Base-by-base conservation (phyloP, 1,140 invertebrate species). In the Subanguina moxae region DNA sequence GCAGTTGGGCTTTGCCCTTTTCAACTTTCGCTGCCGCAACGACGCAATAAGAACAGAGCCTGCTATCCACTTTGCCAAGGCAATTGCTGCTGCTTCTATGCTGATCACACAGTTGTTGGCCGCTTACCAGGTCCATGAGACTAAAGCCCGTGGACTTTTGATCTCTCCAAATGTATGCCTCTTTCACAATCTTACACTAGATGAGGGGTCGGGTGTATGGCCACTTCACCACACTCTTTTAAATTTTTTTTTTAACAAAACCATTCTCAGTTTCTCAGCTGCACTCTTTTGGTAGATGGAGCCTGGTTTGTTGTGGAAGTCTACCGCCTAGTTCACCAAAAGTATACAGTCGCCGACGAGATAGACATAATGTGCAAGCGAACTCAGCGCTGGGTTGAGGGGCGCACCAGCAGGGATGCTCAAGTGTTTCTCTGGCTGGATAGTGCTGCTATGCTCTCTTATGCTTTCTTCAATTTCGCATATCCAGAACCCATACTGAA, bases 361-460 rank as follows among this genome's bases (percentile, higher is more conserved):
- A 68, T 68, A 38, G 67, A 65, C 27, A 58, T 67, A 42, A 68
- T 68, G 61, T 68, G 64, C 45, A 45, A 46, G 65, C 62, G 67
- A 9, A 68, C 67, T 1, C 67, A 56, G 13, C 45, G 48, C 13
- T 68, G 67, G 67, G 67, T 68, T 11, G 65, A 63, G 25, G 67
- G 67, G 21, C 43, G 57, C 25, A 15, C 67, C 30, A 65, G 46
- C 15, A 17, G 23, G 5, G 43, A 17, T 46, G 1, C 67, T 11
- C 67, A 67, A 25, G 64, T 56, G 1, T 9, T 68, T 3, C 69
- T 68, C 38, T 68, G 67, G 67, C 21, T 57, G 13, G 67, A 68
- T 42, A 3, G 38, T 46, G 28, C 67, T 11, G 57, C 62, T 45
- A 27, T 32, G 15, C 30, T 68, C 23, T n/a, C 43, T 13, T 70